Base-by-base conservation (phyloP, 92 coral and sea anemone genomes). In the Zoanthus solanderi region DNA sequence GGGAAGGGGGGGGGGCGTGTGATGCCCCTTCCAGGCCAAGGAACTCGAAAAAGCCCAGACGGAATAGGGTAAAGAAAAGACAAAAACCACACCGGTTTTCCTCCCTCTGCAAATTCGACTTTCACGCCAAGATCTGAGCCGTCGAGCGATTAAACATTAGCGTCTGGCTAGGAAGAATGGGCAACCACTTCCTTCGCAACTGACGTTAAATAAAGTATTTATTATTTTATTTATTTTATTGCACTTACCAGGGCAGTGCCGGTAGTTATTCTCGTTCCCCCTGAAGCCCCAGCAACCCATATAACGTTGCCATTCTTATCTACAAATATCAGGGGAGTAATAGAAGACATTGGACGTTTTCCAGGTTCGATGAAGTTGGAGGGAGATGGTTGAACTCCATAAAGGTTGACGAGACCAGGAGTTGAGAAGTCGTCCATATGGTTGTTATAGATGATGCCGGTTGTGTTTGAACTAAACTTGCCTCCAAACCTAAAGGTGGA, bases 351-450 rank as follows among this genome's bases (percentile, higher is more conserved):
- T 7, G 99, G 99, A 3, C 99, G 92, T 88, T 95, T 97, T 74
- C 97, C 91, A 32, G 97, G 96, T 17, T 44, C 37, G 88, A 94
- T 95, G 74, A 81, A 95, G 90, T 97, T 97, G 53, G 94, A 93
- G 5, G 88, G 79, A 17, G 99, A 97, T 1, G 99, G 99, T 73
- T 87, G 86, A n/a, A 95, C 90, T 9, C 98, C 99, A 67, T 83
- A 97, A 10, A 89, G 87, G 61, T 97, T 97, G 82, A 54, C 89
- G 61, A 46, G 61, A 10, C 96, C 98, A n/a, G 99, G 99, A 15
- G 98, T 97, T 14, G 99, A 95, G 72, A 97, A 97, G 90, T 97
- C 99, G 67, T 95, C 99, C 99, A 96, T 96, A 78, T 96, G 94
- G 75, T 96, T 93, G 89, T 96, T 96, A 72, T 88, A 96, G 23